Evolutionary conservation across 2,113 vertebrate species (phyloP), one percentile per base, ranked within the genome.

Genomic region (Seriola quinqueradiata): DNA sequence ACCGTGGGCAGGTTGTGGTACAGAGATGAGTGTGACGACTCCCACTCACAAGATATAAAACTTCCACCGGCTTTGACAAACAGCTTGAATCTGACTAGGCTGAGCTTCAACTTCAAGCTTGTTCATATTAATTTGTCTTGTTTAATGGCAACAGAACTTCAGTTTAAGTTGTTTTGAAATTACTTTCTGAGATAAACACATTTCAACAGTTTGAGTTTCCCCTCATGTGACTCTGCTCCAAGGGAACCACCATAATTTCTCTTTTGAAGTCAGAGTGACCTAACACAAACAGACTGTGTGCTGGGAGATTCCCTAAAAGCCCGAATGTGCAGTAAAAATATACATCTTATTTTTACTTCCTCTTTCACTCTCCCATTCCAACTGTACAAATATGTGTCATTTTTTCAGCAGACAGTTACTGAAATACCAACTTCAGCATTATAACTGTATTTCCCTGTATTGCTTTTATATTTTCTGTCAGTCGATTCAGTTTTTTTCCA

Each of bases 251-350:
- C 85, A 4, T 0, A 54, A 11, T 72, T 75, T 86, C 59, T 59
- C 67, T 8, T 32, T 36, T 32, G 4, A 28, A 65, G 2, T 63
- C 63, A 46, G 10, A 61, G 25, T 68, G 77, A 85, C 46, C 7
- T 52, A 64, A 78, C 57, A 16, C 5, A 60, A 74, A 70, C 25
- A 16, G 34, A 5, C 11, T 23, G n/a, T 52, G 1, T 10, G 21
- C 12, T 75, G 36, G 90, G 90, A 88, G 87, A 91, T 88, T 86
- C 90, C 93, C 89, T n/a, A 73, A 21, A 23, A 82, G 44, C 75
- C 87, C 48, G 0, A 23, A 21, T n/a, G 0, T 40, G 1, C 32
- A 5, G n/a, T 48, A 67, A 48, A 78, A 83, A 89, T 86, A 83
- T 67, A 85, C 6, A 1, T 50, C 72, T 70, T 42, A n/a, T 50